Evolutionary conservation across 2,113 vertebrate species (phyloP), one percentile per base, ranked within the genome.

Genomic region (Chionodraco myersi): DNA sequence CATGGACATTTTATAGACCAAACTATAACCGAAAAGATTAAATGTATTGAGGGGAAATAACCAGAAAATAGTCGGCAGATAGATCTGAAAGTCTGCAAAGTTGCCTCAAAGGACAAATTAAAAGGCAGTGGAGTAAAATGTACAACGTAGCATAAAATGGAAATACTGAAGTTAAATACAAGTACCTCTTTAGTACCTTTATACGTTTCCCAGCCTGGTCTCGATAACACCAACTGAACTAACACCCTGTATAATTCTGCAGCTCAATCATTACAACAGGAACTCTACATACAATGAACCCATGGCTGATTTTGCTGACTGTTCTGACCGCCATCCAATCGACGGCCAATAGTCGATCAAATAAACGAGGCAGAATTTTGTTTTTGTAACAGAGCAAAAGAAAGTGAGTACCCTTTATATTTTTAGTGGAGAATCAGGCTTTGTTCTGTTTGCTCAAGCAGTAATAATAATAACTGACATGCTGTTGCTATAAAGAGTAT

Each of bases 221-320:
- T 67, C 53, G 41, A 56, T n/a, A 5, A 18, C 11, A 49, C 12
- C 54, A 68, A 65, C 74, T 0, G n/a, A 74, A 58, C 3, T 0
- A 60, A 60, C 23, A n/a, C 3, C 0, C 16, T 48, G 15, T 23
- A 56, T 6, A 5, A 48, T 53, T 65, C 53, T 21, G 44, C 62
- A 53, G 76, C 76, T 73, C 53, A 34, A 1, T 59, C 54, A 66
- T 66, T 47, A 34, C 13, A 61, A 45, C 80, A 16, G 21, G 23
- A 51, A 51, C 18, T 10, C 34, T 26, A 5, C 49, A 16, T 26
- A 18, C 13, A 10, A 64, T 15, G 21, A 21, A 21, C 47, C 70
- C 77, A 78, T 80, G 75, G 82, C 82, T 65, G 66, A 85, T 49
- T 59, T 14, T 3, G 34, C 48, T 6, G 76, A 85, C 87, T 83